Percentiles rank a stretch among this genome's conserved stretches.
Evolutionary conservation across 2,888 invertebrate species (phyloP).

Genomic region (Nyleta sp.): DNA sequence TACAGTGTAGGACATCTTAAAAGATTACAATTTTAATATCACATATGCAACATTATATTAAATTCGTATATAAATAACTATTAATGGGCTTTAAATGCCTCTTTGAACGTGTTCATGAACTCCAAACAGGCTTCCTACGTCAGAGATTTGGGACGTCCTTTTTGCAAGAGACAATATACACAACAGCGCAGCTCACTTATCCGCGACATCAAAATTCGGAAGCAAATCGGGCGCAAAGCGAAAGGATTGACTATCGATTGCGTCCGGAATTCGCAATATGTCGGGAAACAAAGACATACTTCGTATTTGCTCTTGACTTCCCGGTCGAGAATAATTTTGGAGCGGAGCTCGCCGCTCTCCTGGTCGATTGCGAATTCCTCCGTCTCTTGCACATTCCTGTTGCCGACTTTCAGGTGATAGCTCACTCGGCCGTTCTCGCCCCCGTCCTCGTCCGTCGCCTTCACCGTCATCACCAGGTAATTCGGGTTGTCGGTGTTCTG

Average conservation of each 20-base stretch:
- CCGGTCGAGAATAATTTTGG: slow-evolving; percentile 90
- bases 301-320: slow-evolving; percentile 88
- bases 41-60: no score
- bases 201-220: no score
- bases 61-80: no score
- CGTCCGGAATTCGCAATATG: slow-evolving; percentile 39
- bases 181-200: no score
- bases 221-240: slow-evolving; percentile 3
- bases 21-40: no score
- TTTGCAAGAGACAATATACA: no score
- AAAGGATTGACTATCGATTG: slow-evolving; percentile 36
- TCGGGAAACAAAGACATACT: slow-evolving; percentile 78
- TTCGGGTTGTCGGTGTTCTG: slow-evolving; percentile 90
- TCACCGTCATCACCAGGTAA: slow-evolving; percentile 91
- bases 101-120: no score
- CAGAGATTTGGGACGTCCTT: no score
- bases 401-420: slow-evolving; percentile 91
- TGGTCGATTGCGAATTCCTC: slow-evolving; percentile 91
- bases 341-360: slow-evolving; percentile 91
- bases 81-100: no score
- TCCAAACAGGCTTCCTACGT: no score
- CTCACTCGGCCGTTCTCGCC: slow-evolving; percentile 93
- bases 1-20: no score
- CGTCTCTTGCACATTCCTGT: slow-evolving; percentile 90
- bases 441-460: slow-evolving; percentile 91